Conservation (phyloP, 2,888 invertebrate genomes). For the Archips crataeganus region DNA sequence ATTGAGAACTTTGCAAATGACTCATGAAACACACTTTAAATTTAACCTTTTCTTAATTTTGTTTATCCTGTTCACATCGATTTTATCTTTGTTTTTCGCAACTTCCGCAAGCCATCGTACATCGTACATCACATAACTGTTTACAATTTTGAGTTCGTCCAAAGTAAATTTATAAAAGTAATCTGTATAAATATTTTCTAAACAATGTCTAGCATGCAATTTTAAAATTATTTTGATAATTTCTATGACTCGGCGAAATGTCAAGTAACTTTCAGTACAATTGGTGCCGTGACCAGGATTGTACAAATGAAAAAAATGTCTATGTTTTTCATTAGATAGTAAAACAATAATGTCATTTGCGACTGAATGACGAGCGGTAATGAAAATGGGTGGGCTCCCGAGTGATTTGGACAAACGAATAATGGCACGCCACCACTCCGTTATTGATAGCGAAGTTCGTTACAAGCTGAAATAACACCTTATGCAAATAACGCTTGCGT, state of each 20-base stretch:
- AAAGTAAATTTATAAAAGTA: too few relatives aligned
- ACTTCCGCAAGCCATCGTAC: too few relatives aligned
- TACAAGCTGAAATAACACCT: slow-evolving; percentile 7
- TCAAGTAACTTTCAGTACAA: not conserved
- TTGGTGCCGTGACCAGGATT: not conserved
- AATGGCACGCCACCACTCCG: slow-evolving; percentile 13
- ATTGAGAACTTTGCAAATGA: not conserved
- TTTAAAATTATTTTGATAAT: too few relatives aligned
- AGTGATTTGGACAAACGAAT: slow-evolving; percentile 3
- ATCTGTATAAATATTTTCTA: too few relatives aligned
- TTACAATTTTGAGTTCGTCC: too few relatives aligned
- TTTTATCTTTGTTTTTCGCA: too few relatives aligned
- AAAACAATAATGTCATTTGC: slow-evolving; percentile 30
- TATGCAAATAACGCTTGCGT: slow-evolving; percentile 4
- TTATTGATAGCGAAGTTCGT: slow-evolving; percentile 29
- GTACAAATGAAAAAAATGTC: not conserved
- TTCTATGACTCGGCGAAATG: too few relatives aligned
- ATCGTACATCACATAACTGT: not conserved
- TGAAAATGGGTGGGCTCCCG: slow-evolving; percentile 39
- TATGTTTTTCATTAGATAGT: not conserved
- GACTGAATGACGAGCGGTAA: slow-evolving; percentile 31
- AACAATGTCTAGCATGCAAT: too few relatives aligned
- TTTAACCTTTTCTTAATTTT: not conserved
- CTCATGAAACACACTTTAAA: not conserved
- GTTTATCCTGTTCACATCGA: not conserved